Base-by-base conservation (phyloP, 2,888 invertebrate genomes). In the Endotricha flammealis region DNA sequence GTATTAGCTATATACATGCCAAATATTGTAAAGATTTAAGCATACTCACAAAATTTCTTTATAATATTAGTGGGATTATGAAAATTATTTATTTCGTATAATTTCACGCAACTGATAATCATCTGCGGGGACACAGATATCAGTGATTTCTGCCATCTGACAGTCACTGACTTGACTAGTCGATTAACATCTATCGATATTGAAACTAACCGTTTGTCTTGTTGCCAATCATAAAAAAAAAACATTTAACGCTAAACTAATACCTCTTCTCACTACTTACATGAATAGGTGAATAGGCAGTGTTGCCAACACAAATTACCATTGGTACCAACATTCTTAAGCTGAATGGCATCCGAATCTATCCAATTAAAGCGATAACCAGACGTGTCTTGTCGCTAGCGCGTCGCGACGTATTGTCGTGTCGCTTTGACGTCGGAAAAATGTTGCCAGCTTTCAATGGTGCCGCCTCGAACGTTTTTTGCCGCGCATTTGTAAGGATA, bases 321-420 rank as follows among this genome's bases (percentile, higher is more conserved):
- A 17, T 12, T 12, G 12, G 27, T 27, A 11, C 27, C 31, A 29
- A 41, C 48, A 54, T 47, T 45, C 46, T 31, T 41, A 38, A 34
- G 30, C 36, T 46, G 41, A 44, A 45, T 49, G 50, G 44, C 36
- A 37, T 24, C 47, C 41, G 44, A 49, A 50, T 41, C 53, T 44
- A 52, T 62, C 73, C 73, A 73, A 73, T 73, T 73, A 73, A 61
- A 57, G 44, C 42, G 58, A 49, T 53, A 64, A 57, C 53, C 56
- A 48, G 44, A 44, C 33, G 36, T 22, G 44, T 42, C 62, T 64
- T 63, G 70, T 67, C 65, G 62, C 44, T 51, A 47, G 59, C 67
- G 62, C 62, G 65, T 64, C 61, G 41, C 60, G 72, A 74, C 69
- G 68, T 71, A 73, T 77, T 76, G 77, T 76, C 63, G 65, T 58